Evolutionary conservation across 1,140 invertebrate species (phyloP).

Genomic region (Teleogryllus occipitalis): DNA sequence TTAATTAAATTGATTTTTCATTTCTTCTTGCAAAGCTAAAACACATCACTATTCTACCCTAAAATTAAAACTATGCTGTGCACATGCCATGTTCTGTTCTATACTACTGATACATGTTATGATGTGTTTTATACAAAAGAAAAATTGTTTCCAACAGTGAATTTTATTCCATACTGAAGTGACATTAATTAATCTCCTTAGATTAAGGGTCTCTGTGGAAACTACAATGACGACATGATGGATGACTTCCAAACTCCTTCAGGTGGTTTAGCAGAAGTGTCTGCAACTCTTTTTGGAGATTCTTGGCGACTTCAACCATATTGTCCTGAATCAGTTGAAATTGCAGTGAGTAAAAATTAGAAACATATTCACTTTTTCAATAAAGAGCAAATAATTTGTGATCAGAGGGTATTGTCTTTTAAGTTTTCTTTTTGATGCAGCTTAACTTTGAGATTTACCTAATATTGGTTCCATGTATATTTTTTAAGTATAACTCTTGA

Average conservation of each 20-base stretch:
- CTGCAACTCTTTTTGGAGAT: slow-evolving; percentile 68
- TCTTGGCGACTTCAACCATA: slow-evolving; percentile 76
- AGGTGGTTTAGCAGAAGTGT: slow-evolving; percentile 59
- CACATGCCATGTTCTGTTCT: too few relatives aligned
- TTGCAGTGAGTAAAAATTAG: slow-evolving; percentile 10
- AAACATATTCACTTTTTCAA: background rate
- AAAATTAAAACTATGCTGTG: too few relatives aligned
- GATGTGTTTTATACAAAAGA: too few relatives aligned
- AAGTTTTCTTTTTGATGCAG: background rate
- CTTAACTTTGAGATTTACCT: background rate
- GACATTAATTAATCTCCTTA: slow-evolving; percentile 28
- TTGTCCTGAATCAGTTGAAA: slow-evolving; percentile 48
- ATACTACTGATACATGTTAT: too few relatives aligned
- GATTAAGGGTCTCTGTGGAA: slow-evolving; percentile 80
- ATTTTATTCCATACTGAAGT: too few relatives aligned
- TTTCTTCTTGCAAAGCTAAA: too few relatives aligned
- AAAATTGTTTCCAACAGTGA: too few relatives aligned
- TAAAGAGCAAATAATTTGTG: background rate
- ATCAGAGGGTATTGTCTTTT: background rate
- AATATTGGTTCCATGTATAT: too few relatives aligned
- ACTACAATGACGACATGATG: slow-evolving; percentile 72
- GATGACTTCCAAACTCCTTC: slow-evolving; percentile 80
- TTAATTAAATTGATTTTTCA: too few relatives aligned
- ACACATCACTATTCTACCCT: too few relatives aligned
- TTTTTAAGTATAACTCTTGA: too few relatives aligned